Percentiles rank a stretch among this genome's conserved stretches.
Evolutionary conservation across 2,797 vertebrate genomes (phyloP).

Genomic region (Fistularia commersonii): DNA sequence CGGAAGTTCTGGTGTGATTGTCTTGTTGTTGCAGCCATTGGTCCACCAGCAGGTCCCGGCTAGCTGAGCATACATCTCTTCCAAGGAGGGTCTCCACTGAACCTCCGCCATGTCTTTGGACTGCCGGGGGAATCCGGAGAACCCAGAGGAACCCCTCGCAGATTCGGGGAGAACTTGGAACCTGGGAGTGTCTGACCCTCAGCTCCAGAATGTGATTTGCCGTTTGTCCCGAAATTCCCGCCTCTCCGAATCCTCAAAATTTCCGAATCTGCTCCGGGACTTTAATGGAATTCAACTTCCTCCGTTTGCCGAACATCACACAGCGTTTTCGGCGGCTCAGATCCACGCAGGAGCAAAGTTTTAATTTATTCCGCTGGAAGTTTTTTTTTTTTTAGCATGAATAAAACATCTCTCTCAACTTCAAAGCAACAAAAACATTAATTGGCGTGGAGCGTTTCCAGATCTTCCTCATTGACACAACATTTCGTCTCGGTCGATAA

Average conservation of each 20-base stretch:
- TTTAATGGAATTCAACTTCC: slow-evolving; percentile 21
- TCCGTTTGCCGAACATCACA: slow-evolving; percentile 54
- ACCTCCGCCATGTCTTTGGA: too few species aligned
- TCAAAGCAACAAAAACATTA: slow-evolving; percentile 62
- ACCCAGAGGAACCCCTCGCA: too few species aligned
- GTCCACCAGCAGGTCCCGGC: too few species aligned
- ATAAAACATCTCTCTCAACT: slow-evolving; percentile 65
- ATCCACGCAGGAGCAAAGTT: slow-evolving; percentile 46
- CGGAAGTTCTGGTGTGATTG: too few species aligned
- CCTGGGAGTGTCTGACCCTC: too few species aligned
- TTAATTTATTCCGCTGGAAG: slow-evolving; percentile 65
- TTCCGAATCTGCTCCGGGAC: slow-evolving; percentile 20
- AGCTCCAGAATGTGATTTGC: too few species aligned
- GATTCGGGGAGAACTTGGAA: too few species aligned
- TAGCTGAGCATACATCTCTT: too few species aligned
- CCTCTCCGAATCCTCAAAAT: not conserved
- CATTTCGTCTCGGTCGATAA: slow-evolving; percentile 22
- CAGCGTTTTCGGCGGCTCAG: slow-evolving; percentile 45
- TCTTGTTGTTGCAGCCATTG: too few species aligned
- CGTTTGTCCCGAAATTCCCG: too few species aligned
- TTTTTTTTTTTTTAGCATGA: slow-evolving; percentile 65
- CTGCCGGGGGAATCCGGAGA: too few species aligned
- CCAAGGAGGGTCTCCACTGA: too few species aligned
- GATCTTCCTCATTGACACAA: slow-evolving; percentile 46
- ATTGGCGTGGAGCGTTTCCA: slow-evolving; percentile 39